These are phyloP conservation scores for Ancistrus triradiatus DNA, from an alignment of 2,113 vertebrate species.

Conservation along the genomic window DNA sequence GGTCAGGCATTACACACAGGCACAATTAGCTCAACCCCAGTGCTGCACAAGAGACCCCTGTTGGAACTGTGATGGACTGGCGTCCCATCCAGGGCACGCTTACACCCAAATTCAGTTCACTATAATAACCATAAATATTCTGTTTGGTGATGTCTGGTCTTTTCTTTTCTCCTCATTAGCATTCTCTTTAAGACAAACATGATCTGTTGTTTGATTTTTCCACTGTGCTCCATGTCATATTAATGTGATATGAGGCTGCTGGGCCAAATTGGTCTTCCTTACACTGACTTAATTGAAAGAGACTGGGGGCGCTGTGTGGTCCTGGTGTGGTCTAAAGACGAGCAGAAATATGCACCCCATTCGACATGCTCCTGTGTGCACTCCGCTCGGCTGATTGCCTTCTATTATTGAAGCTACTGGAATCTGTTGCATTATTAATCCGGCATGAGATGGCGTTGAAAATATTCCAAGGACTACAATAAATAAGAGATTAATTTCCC, in stretches of 20 bases:
- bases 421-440: conserved; percentile 61
- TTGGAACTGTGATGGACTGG: too few relatives aligned
- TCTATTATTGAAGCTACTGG: conserved; percentile 59
- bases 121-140: too few relatives aligned
- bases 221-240: conserved; percentile 42
- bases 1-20: too few relatives aligned
- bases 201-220: conserved; percentile 4
- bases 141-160: too few relatives aligned
- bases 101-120: too few relatives aligned
- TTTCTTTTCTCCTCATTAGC: too few relatives aligned
- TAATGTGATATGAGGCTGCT: conserved; percentile 33
- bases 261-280: conserved; percentile 35
- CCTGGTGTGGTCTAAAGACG: conserved; percentile 37
- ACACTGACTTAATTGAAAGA: conserved; percentile 35
- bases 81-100: too few relatives aligned
- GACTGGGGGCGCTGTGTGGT: conserved; percentile 27
- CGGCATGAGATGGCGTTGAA: conserved; percentile 45
- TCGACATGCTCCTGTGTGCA: conserved; percentile 46
- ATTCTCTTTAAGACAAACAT: neutral
- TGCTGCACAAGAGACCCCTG: too few relatives aligned
- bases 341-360: conserved; percentile 35
- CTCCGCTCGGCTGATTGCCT: conserved; percentile 57
- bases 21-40: too few relatives aligned
- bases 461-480: conserved; percentile 57
- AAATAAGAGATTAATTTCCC: conserved; percentile 59